Percentiles rank a stretch among this genome's conserved stretches.
Evolutionary conservation across 2,888 invertebrate species (phyloP).

Genomic region (Junonia oenone): DNA sequence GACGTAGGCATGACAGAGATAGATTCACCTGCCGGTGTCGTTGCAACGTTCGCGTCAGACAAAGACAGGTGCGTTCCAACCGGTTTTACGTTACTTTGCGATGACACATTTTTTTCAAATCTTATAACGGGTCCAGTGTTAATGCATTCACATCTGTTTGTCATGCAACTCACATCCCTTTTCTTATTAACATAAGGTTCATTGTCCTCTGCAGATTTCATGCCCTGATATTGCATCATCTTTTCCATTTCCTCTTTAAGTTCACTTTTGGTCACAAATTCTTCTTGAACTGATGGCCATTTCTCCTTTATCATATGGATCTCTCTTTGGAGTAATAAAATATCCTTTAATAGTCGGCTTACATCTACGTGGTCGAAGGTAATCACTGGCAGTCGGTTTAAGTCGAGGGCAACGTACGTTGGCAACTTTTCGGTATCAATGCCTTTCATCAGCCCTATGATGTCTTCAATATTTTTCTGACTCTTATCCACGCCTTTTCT

Average conservation of each 20-base stretch:
- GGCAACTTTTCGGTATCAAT: background rate
- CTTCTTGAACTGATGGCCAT: background rate
- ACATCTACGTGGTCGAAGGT: conserved; percentile 10
- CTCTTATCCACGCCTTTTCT: background rate
- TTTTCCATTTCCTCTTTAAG: background rate
- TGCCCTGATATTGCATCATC: background rate
- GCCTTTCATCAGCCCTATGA: conserved; percentile 1
- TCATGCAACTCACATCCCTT: background rate
- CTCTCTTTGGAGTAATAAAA: background rate
- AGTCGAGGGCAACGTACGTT: conserved; percentile 1
- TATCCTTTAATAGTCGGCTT: conserved; percentile 5
- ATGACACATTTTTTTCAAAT: background rate
- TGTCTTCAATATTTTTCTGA: background rate
- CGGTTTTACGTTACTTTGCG: background rate
- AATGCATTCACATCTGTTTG: background rate
- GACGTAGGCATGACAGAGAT: background rate
- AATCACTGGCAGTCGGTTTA: conserved; percentile 2
- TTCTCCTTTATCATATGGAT: background rate
- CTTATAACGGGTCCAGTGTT: background rate
- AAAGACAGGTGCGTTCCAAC: background rate
- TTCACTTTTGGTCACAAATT: background rate
- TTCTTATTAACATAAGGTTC: background rate
- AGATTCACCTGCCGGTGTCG: background rate
- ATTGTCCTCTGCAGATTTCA: background rate
- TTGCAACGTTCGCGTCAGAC: background rate